Base-by-base conservation (phyloP, 2,888 invertebrate genomes). In the Gonocerus acuteangulatus region DNA sequence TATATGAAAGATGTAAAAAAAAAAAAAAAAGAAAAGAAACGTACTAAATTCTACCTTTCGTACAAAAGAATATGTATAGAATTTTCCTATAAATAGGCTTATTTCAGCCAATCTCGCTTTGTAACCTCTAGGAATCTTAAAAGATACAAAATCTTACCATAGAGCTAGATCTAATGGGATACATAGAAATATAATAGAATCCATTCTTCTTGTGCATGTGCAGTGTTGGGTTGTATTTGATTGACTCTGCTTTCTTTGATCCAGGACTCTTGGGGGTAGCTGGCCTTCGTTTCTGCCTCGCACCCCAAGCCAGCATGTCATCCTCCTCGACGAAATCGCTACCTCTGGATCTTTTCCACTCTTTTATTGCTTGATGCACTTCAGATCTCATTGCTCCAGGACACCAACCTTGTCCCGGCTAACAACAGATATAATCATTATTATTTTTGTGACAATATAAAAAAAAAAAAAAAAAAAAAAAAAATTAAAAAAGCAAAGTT, bases 201-300 rank as follows among this genome's bases (percentile, higher is more conserved):
- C 64, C 64, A 21, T 61, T 48, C 23, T 66, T 66, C 52, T 66
- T 67, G 32, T 65, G 64, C 4, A 67, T 16, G 22, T 63, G 66
- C 18, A 67, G 56, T 0, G 67, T 66, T 4, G 63, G 63, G 13
- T 48, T 60, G 2, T 19, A 36, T 2, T 47, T 34, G n/a, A 44
- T 1, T 7, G 15, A 19, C 1, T 57, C 44, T 22, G 39, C 21
- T 9, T 34, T 57, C 19, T 47, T 23, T 6, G 44, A 45, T 7
- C 27, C 57, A 2, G 23, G 3, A 11, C 57, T 57, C 57, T 57
- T 57, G 3, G 57, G 47, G 1, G 57, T 57, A 7, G n/a, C 27
- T 19, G 36, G 42, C 6, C 54, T 21, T 39, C 23, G 45, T 15
- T 21, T 61, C 16, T 47, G 1, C 32, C 48, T 52, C 21, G 13